Conservation (phyloP, 2,888 invertebrate genomes). For the Nycteola revayana region DNA sequence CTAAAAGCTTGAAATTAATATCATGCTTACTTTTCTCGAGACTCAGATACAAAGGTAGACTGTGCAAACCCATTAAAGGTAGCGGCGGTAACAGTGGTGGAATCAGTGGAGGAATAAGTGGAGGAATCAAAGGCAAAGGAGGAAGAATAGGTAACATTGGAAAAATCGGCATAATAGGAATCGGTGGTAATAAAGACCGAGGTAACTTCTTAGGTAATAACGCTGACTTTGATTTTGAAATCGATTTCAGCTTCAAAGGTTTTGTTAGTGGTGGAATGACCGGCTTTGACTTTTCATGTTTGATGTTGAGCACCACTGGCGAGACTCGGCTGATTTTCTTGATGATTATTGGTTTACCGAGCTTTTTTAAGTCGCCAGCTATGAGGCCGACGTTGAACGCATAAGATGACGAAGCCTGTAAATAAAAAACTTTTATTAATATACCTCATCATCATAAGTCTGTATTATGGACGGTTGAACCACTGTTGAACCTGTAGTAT, state of each 20-base stretch:
- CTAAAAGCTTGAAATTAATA: constrained; percentile 37
- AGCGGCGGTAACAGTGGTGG: not conserved
- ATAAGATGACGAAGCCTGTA: constrained; percentile 15
- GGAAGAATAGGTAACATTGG: constrained; percentile 16
- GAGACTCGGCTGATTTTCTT: constrained; percentile 43
- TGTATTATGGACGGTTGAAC: too few relatives aligned
- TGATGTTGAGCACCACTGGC: constrained; percentile 51
- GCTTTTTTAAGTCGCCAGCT: constrained; percentile 45
- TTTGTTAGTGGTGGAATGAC: constrained; percentile 19
- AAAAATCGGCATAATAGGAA: constrained; percentile 29
- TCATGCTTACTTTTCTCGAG: not conserved
- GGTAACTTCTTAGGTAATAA: constrained; percentile 19
- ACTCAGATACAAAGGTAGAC: too few relatives aligned
- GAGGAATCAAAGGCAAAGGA: too few relatives aligned
- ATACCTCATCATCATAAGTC: too few relatives aligned
- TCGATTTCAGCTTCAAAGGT: constrained; percentile 6
- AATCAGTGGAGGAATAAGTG: constrained; percentile 22
- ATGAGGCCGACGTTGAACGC: constrained; percentile 45
- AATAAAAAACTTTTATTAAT: too few relatives aligned
- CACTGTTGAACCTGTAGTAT: too few relatives aligned
- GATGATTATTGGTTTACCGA: constrained; percentile 41
- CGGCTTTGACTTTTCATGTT: constrained; percentile 28
- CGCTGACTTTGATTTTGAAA: constrained; percentile 5
- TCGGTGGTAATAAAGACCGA: constrained; percentile 10
- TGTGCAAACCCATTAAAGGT: not conserved